Evolutionary conservation across 2,888 invertebrate species (phyloP).

Genomic region (Macrophya alboannulata): DNA sequence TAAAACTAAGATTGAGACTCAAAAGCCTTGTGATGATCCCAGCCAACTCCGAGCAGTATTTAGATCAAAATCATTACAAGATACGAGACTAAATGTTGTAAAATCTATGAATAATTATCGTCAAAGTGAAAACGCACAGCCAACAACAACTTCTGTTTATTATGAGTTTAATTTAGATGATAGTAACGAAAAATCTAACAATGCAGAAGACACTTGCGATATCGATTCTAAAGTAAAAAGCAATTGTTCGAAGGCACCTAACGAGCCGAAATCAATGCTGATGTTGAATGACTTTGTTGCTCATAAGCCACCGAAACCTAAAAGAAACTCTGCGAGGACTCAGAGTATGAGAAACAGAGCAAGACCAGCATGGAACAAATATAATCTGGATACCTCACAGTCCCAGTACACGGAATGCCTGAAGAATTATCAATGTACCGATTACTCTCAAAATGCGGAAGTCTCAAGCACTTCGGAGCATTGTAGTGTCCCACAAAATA

Average conservation of each 20-base stretch:
- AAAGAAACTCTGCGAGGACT: constrained; percentile 73
- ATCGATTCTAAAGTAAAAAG: constrained; percentile 65
- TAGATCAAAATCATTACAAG: constrained; percentile 80
- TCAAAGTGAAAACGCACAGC: constrained; percentile 64
- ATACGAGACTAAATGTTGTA: constrained; percentile 73
- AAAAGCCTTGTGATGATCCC: constrained; percentile 57
- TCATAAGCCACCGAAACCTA: constrained; percentile 89
- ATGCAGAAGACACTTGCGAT: constrained; percentile 59
- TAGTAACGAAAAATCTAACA: constrained; percentile 61
- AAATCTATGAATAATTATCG: constrained; percentile 63
- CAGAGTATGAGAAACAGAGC: constrained; percentile 76
- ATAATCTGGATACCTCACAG: constrained; percentile 64
- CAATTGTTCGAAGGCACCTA: constrained; percentile 66
- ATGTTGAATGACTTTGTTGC: constrained; percentile 82
- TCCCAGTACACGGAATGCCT: constrained; percentile 56
- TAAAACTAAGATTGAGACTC: background rate
- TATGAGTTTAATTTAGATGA: constrained; percentile 74
- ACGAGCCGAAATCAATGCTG: constrained; percentile 73
- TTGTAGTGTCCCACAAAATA: background rate
- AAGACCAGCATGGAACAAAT: constrained; percentile 75
- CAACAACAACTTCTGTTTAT: constrained; percentile 63
- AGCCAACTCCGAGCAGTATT: constrained; percentile 72
- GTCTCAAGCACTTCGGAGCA: constrained; percentile 26
- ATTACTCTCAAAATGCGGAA: constrained; percentile 25
- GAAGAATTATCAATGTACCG: constrained; percentile 47